These are phyloP conservation scores for Araneus ventricosus DNA, from an alignment of 1,140 invertebrate genomes.

Conservation along the genomic window DNA sequence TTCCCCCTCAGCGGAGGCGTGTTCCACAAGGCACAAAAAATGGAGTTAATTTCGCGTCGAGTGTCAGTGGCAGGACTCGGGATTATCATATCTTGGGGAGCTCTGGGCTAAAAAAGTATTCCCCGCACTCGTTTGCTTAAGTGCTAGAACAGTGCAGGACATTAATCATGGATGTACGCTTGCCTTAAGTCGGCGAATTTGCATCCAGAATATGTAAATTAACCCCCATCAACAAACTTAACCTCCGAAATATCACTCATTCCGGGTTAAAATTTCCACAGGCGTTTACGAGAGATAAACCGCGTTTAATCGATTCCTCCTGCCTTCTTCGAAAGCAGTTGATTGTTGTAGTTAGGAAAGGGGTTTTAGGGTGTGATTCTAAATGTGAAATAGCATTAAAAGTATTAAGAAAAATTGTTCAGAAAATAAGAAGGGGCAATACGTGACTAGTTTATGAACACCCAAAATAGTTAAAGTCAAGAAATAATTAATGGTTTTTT, in stretches of 20 bases:
- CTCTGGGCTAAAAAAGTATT: not conserved
- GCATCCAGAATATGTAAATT: not conserved
- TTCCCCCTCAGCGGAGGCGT: not conserved
- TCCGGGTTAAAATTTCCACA: not conserved
- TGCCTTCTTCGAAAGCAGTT: not conserved
- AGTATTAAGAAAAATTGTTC: too few relatives aligned
- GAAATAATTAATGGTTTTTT: too few relatives aligned
- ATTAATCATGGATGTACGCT: conserved; percentile 21
- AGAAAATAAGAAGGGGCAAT: too few relatives aligned
- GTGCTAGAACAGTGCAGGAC: not conserved
- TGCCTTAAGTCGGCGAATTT: not conserved
- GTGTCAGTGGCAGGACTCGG: not conserved
- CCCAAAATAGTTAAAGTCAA: too few relatives aligned
- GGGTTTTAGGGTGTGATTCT: too few relatives aligned
- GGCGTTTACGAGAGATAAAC: not conserved
- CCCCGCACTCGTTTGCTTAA: not conserved
- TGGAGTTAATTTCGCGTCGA: not conserved
- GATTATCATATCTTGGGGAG: not conserved
- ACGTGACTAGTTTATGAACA: too few relatives aligned
- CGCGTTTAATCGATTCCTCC: not conserved
- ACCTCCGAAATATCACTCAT: not conserved
- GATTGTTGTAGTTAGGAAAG: too few relatives aligned
- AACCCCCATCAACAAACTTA: not conserved
- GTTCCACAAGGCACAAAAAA: not conserved
- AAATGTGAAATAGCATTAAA: too few relatives aligned